Base-by-base conservation (phyloP, 2,113 vertebrate genomes). In the Campylorhamphus procurvoides region DNA sequence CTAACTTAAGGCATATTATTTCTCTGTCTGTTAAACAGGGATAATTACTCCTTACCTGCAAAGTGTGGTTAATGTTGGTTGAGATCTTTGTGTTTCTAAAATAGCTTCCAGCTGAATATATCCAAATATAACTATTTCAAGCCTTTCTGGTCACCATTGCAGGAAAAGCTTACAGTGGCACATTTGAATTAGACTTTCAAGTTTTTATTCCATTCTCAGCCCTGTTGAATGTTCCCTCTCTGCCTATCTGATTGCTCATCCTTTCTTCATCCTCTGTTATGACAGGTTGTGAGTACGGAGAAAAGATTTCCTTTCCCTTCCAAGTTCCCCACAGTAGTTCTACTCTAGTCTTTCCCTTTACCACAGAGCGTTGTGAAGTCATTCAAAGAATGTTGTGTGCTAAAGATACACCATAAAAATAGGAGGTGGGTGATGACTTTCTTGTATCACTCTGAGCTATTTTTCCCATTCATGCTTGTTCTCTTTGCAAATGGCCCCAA, bases 291-390 rank as follows among this genome's bases (percentile, higher is more conserved):
- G 84, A 89, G 84, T 35, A 69, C 77, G 62, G 62, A 69, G 67
- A 50, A 95, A 83, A 86, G 31, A 88, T 84, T 93, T 91, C 60
- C 66, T 89, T 96, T 94, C 79, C 62, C 10, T 93, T 95, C 72
- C 73, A 77, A 58, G 73, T 75, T 88, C 40, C 68, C 80, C 56
- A 0, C 73, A 64, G 56, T 27, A 84, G 82, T 90, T 67, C 56
- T 86, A 2, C 64, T 76, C 79, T 28, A 10, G 90, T 87, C 64
- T 89, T 92, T 93, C 68, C 75, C 89, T 89, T 90, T 75, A 90
- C 75, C 90, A 68, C 90, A 87, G 69, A 74, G 33, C 1, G 0
- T 90, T 0, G 0, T 86, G 73, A 74, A 96, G 68, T 90, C 79
- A 81, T 88, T 94, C 72, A 18, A 90, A 83, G 87, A 96, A 92